Evolutionary conservation across 2,888 invertebrate genomes (phyloP).

Genomic region (Axea sp.): DNA sequence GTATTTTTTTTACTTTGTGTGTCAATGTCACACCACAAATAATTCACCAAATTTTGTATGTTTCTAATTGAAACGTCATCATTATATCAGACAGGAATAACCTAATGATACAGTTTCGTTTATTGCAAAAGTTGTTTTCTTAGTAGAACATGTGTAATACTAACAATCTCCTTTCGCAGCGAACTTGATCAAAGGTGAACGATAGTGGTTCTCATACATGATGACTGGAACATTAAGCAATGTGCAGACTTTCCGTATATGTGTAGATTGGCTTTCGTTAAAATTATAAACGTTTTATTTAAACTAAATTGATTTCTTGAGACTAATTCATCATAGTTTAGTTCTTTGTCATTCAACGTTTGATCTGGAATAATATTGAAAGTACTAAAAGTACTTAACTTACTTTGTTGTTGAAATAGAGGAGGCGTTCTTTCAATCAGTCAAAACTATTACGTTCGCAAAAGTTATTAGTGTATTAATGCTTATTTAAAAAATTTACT

Average conservation of each 20-base stretch:
- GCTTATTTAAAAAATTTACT: too few relatives aligned
- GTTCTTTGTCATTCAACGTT: too few relatives aligned
- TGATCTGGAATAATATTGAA: too few relatives aligned
- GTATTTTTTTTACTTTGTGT: background rate
- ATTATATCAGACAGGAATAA: slow-evolving; percentile 19
- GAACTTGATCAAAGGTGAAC: slow-evolving; percentile 55
- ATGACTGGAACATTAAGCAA: slow-evolving; percentile 12
- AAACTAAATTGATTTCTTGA: too few relatives aligned
- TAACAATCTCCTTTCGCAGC: slow-evolving; percentile 55
- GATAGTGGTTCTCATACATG: slow-evolving; percentile 54
- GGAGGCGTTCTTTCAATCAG: too few relatives aligned
- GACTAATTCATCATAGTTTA: too few relatives aligned
- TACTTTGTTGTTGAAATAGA: too few relatives aligned
- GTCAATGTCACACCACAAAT: slow-evolving; percentile 8
- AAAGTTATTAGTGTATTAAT: too few relatives aligned
- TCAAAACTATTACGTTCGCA: too few relatives aligned
- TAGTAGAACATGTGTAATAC: slow-evolving; percentile 23
- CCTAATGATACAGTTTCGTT: slow-evolving; percentile 35
- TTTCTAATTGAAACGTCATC: slow-evolving; percentile 3
- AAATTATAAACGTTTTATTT: background rate
- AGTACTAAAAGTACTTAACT: too few relatives aligned
- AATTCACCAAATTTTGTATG: background rate
- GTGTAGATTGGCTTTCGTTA: background rate
- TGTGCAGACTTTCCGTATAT: slow-evolving; percentile 13
- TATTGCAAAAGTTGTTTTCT: slow-evolving; percentile 41